phyloP scores from a whole-genome alignment of 2,888 invertebrate genomes.

The Orchesella flavescens region DNA sequence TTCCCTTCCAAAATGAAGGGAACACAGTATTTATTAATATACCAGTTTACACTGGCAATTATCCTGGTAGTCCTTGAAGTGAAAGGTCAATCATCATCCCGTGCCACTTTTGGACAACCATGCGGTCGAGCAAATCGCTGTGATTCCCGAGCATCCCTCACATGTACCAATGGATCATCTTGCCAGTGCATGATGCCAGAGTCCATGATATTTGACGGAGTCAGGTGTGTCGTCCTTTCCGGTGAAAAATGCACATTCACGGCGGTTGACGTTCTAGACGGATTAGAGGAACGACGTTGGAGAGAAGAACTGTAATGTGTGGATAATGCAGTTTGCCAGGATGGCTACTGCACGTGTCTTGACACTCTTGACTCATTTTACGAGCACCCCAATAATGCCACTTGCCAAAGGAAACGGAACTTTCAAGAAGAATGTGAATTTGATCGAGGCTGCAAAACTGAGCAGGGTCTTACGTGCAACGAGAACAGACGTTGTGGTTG shows the following conservation, averaged over 20 bases:
- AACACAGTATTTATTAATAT: no score
- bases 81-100: not conserved
- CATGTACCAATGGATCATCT: not conserved
- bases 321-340: not conserved
- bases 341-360: not conserved
- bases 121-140: not conserved
- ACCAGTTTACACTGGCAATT: no score
- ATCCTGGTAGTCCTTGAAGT: no score
- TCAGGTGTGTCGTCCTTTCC: not conserved
- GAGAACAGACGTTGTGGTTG: no score
- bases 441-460: no score
- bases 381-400: not conserved
- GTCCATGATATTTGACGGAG: not conserved
- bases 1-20: no score
- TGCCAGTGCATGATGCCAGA: not conserved
- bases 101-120: not conserved
- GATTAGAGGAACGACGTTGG: not conserved
- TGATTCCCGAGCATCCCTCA: conserved; percentile 13
- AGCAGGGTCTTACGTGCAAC: no score
- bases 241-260: not conserved
- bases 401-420: no score
- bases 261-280: not conserved
- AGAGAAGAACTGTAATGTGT: not conserved
- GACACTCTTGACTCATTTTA: no score
- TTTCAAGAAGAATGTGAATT: no score